A percentile compares a stretch with the other conserved stretches of the same genome.
Evolutionary conservation across 2,888 invertebrate genomes (phyloP).

Genomic region (Molorchus minor): DNA sequence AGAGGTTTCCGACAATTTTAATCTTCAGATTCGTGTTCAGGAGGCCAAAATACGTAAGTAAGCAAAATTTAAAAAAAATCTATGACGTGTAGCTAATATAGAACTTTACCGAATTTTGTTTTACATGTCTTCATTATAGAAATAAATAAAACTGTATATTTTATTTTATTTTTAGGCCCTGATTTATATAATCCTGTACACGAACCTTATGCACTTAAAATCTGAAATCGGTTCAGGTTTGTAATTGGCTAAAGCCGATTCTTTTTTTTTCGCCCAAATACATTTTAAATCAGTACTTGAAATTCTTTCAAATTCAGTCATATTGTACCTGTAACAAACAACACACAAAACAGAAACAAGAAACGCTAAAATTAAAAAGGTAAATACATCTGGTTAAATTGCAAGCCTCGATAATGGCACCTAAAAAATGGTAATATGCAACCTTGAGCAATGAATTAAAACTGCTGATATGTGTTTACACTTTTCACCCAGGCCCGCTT

Average conservation of each 20-base stretch:
- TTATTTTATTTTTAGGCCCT: too few species aligned
- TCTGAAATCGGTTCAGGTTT: constrained; percentile 2
- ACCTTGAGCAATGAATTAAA: background rate
- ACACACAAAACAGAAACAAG: background rate
- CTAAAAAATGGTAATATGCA: background rate
- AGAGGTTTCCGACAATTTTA: too few species aligned
- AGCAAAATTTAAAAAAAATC: too few species aligned
- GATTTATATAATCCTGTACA: too few species aligned
- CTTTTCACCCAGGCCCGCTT: background rate
- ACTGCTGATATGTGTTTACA: constrained; percentile 3
- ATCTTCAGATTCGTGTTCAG: too few species aligned
- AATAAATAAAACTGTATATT: too few species aligned
- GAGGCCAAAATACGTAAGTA: too few species aligned
- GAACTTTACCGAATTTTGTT: too few species aligned
- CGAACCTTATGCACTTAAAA: constrained; percentile 3
- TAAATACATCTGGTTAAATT: background rate
- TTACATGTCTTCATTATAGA: too few species aligned
- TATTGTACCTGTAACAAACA: background rate
- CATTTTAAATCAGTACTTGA: background rate
- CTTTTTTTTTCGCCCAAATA: background rate
- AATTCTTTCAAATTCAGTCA: background rate
- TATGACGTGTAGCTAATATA: too few species aligned
- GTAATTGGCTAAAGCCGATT: background rate
- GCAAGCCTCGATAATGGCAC: background rate
- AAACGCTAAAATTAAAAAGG: background rate